Base-by-base conservation (phyloP, 2,888 invertebrate species). In the Ormyrus pomaceus region DNA sequence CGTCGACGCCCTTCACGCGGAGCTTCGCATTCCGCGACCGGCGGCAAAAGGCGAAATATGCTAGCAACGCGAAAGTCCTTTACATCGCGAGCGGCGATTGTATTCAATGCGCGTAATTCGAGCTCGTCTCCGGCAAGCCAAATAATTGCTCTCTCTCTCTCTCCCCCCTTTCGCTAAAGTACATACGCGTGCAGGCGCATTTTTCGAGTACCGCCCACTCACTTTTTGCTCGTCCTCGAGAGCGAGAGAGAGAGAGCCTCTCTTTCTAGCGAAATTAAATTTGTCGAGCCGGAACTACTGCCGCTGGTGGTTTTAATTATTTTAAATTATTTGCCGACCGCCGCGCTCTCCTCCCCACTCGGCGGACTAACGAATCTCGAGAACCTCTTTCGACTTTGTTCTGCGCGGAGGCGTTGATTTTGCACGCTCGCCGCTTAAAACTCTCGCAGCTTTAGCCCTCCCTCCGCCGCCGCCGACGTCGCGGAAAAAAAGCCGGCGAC, bases 311-410 rank as follows among this genome's bases (percentile, higher is more conserved):
- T 86, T 87, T 87, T 86, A 86, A 87, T 87, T 87, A 87, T 84
- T 85, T 86, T 85, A 85, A 85, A 87, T 86, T 87, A 87, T 86
- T 87, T 84, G 81, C 80, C 71, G 56, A 71, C 65, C 82, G 34
- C 34, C 34, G 34, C 34, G 34, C 81, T 83, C 81, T 82, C 55
- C 34, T 11, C 61, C 45, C 55, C 13, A 5, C 62, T 55, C 71
- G 73, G 5, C 74, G 56, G 51, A 48, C 69, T 59, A 75, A 76
- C 34, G 72, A 77, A 56, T 66, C 34, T 68, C 66, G 11, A 62
- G 62, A 59, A 34, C 68, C 56, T 68, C 46, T 45, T 71, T 46
- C 65, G 50, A 48, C 72, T 72, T 48, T 53, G 13, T 65, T 48
- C n/a, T 9, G 7, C 7, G 50, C 19, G 59, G 5, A 50, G 6